phyloP scores from a whole-genome alignment of 2,888 invertebrate species.

The Neoitamus cyanurus region DNA sequence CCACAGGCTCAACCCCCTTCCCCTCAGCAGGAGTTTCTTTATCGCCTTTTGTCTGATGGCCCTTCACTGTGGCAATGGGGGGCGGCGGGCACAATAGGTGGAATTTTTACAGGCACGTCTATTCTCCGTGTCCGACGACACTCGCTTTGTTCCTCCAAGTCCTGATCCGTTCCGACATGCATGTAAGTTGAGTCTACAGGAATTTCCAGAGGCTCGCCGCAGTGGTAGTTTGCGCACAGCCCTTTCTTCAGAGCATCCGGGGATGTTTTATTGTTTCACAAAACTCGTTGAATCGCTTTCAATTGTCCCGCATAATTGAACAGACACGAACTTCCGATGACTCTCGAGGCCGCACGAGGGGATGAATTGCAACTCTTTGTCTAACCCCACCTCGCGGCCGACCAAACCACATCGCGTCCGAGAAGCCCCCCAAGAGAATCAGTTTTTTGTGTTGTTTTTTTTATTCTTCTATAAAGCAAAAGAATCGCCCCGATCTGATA shows the following conservation, averaged over 20 bases:
- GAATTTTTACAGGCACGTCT: slow-evolving; percentile 25
- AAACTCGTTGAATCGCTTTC: slow-evolving; percentile 47
- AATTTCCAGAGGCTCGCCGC: neutral
- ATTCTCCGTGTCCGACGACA: slow-evolving; percentile 18
- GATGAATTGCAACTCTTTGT: slow-evolving; percentile 37
- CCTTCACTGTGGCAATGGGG: neutral
- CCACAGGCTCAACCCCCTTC: neutral
- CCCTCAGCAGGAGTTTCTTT: neutral
- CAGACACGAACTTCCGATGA: slow-evolving; percentile 44
- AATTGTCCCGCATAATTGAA: slow-evolving; percentile 52
- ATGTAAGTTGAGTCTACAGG: neutral
- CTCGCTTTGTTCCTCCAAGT: neutral
- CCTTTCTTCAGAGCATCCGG: slow-evolving; percentile 9
- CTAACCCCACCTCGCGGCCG: neutral
- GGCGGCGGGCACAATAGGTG: neutral
- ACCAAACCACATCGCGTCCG: neutral
- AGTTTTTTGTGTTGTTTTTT: neutral
- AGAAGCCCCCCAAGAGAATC: neutral
- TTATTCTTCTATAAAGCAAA: too few species aligned
- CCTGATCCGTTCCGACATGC: neutral
- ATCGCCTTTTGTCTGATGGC: slow-evolving; percentile 16
- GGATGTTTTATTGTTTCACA: slow-evolving; percentile 39
- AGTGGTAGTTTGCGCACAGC: neutral
- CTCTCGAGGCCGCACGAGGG: slow-evolving; percentile 20
- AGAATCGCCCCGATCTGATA: slow-evolving; percentile 3